Percentiles rank a stretch among this genome's conserved stretches.
Evolutionary conservation across 2,888 invertebrate species (phyloP).

Genomic region (Thymelicus lineola): DNA sequence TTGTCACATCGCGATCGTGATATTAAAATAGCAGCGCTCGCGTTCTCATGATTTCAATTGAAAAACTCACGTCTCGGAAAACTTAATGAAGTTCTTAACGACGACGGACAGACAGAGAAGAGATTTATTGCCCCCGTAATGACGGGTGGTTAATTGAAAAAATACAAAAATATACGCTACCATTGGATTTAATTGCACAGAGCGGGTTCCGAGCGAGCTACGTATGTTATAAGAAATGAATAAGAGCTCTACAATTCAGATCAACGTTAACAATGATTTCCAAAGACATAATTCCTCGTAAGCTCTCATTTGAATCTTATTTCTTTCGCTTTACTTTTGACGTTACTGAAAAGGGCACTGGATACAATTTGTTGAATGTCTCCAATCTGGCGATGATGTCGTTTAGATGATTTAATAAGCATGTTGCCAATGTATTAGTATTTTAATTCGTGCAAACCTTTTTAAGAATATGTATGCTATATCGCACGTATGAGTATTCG

Average conservation of each 20-base stretch:
- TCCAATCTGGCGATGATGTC: too few species aligned
- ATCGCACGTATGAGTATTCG: too few species aligned
- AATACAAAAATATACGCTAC: slow-evolving; percentile 51
- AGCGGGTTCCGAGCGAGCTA: slow-evolving; percentile 45
- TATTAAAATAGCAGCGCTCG: slow-evolving; percentile 66
- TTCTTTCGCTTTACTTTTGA: slow-evolving; percentile 29
- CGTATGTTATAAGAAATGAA: slow-evolving; percentile 46
- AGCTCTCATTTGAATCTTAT: slow-evolving; percentile 41
- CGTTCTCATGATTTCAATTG: slow-evolving; percentile 65
- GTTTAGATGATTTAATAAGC: background rate
- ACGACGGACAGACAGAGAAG: slow-evolving; percentile 62
- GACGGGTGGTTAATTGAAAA: slow-evolving; percentile 63
- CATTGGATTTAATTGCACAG: slow-evolving; percentile 52
- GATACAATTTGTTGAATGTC: slow-evolving; percentile 16
- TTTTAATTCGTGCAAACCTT: too few species aligned
- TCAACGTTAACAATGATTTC: slow-evolving; percentile 43
- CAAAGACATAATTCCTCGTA: slow-evolving; percentile 42
- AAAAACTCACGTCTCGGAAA: slow-evolving; percentile 66
- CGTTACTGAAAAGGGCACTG: slow-evolving; percentile 28
- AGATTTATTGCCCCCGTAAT: slow-evolving; percentile 79
- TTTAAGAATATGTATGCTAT: too few species aligned
- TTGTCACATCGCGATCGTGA: slow-evolving; percentile 63
- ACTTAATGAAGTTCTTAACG: slow-evolving; percentile 80
- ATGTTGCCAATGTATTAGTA: background rate
- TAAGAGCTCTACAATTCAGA: slow-evolving; percentile 43